These are phyloP conservation scores for Agrypnia vestita DNA, from an alignment of 1,140 invertebrate genomes.

Conservation along the genomic window DNA sequence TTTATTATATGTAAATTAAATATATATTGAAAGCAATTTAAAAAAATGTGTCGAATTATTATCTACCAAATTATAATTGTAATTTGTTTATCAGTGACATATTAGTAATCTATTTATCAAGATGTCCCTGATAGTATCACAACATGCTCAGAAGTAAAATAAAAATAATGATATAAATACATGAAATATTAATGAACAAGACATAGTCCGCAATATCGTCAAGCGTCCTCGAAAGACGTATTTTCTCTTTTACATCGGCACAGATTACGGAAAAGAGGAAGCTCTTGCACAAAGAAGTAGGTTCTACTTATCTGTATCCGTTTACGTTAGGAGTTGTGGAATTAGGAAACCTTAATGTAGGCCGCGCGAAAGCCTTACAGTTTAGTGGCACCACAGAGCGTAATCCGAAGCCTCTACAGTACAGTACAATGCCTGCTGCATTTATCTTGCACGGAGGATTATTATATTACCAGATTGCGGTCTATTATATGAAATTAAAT, in stretches of 20 bases:
- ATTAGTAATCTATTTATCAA: too few relatives aligned
- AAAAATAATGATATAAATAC: too few relatives aligned
- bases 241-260: background rate
- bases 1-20: too few relatives aligned
- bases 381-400: background rate
- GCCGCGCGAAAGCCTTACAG: slow-evolving; percentile 28
- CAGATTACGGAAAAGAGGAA: background rate
- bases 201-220: background rate
- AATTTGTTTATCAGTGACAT: too few relatives aligned
- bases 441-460: slow-evolving; percentile 15
- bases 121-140: too few relatives aligned
- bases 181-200: too few relatives aligned
- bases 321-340: slow-evolving; percentile 1
- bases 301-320: background rate
- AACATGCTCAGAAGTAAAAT: too few relatives aligned
- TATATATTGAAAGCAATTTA: too few relatives aligned
- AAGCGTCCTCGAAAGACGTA: background rate
- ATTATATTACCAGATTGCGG: background rate
- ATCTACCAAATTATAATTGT: too few relatives aligned
- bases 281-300: background rate
- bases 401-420: background rate
- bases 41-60: too few relatives aligned
- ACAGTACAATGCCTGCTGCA: slow-evolving; percentile 3
- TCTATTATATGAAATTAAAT: background rate
- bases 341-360: slow-evolving; percentile 33